phyloP scores from a whole-genome alignment of 2,888 invertebrate species.

The Platynereis dumerilii region DNA sequence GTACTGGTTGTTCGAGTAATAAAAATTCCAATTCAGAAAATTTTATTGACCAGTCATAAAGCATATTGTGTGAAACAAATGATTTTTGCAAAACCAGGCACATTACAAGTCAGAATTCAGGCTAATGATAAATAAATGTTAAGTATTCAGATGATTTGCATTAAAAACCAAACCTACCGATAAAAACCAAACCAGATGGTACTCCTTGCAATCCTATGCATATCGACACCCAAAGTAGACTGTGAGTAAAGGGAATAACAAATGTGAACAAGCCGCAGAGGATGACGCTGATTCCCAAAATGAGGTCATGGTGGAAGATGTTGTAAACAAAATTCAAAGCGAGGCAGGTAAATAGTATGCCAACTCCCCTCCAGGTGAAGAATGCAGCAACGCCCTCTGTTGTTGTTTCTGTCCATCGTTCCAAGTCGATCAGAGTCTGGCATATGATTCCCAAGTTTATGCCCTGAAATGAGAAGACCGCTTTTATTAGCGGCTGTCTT shows the following conservation, averaged over 20 bases:
- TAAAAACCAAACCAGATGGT: neutral
- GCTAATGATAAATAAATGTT: too few species aligned
- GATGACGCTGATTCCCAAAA: neutral
- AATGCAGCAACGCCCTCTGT: slow-evolving; percentile 2
- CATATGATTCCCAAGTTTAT: slow-evolving; percentile 6
- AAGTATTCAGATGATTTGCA: too few species aligned
- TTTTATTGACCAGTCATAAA: too few species aligned
- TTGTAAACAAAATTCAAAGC: neutral
- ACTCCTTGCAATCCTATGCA: neutral
- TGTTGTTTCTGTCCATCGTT: neutral
- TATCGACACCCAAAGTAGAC: neutral
- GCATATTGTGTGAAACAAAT: too few species aligned
- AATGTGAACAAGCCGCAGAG: neutral
- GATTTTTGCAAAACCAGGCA: too few species aligned
- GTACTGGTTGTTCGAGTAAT: too few species aligned
- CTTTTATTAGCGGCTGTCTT: too few species aligned
- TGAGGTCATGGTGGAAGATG: slow-evolving; percentile 6
- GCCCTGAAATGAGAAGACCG: slow-evolving; percentile 11
- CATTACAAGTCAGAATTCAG: too few species aligned
- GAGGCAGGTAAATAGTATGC: neutral
- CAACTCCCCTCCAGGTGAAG: slow-evolving; percentile 14
- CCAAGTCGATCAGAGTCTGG: slow-evolving; percentile 12
- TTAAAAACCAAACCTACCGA: neutral
- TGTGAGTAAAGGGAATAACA: neutral
- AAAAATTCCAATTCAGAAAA: too few species aligned